Evolutionary conservation across 2,888 invertebrate genomes (phyloP).

Genomic region (Gryllus longicercus): DNA sequence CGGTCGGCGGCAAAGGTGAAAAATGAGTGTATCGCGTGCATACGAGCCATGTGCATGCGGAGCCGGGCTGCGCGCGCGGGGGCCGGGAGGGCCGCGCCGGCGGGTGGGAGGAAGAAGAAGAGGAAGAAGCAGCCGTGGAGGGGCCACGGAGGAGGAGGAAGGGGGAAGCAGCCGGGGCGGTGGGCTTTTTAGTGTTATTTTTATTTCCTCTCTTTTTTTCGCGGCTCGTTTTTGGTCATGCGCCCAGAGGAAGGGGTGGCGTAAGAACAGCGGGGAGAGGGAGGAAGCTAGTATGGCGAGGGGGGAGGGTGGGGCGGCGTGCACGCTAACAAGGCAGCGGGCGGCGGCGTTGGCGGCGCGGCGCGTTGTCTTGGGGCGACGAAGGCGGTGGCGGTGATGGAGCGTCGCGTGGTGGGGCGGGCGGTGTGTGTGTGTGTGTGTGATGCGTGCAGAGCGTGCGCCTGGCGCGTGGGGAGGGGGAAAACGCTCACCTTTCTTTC

Average conservation of each 20-base stretch:
- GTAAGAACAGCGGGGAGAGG: neutral
- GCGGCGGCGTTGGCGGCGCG: neutral
- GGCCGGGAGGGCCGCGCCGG: too few species aligned
- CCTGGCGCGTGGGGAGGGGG: neutral
- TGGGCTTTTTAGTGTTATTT: neutral
- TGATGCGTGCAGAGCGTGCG: neutral
- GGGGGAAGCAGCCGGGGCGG: neutral
- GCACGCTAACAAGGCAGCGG: neutral
- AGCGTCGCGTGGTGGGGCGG: neutral
- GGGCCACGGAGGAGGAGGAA: too few species aligned
- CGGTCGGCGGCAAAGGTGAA: neutral
- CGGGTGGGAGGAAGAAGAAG: too few species aligned
- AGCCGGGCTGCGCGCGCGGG: too few species aligned
- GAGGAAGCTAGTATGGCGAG: neutral
- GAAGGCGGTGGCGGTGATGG: neutral
- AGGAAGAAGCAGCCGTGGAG: too few species aligned
- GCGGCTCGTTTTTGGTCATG: too few species aligned
- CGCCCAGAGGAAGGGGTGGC: neutral
- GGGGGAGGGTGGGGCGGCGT: neutral
- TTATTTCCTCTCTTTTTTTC: neutral
- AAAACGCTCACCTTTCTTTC: neutral
- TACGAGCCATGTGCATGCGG: neutral
- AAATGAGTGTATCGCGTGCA: constrained; percentile 10
- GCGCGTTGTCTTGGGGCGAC: neutral
- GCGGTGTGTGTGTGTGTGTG: neutral